phyloP scores from a whole-genome alignment of 92 coral and sea anemone species.

The Epizoanthus stellaris region DNA sequence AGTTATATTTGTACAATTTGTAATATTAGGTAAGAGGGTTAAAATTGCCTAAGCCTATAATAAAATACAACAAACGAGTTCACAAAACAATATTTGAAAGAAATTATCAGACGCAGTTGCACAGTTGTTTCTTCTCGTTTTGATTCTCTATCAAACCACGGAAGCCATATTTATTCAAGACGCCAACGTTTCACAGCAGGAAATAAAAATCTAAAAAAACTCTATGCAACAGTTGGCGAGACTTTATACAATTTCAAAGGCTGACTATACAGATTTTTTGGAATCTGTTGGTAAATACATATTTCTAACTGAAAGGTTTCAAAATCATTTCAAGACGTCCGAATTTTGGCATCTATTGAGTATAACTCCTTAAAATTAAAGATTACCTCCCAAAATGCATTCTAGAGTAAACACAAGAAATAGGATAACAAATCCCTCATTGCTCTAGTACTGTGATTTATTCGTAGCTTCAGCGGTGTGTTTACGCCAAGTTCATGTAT shows the following conservation, averaged over 20 bases:
- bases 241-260: slow-evolving; percentile 15
- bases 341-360: too few species aligned
- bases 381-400: too few species aligned
- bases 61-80: neutral
- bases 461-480: too few species aligned
- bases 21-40: slow-evolving; percentile 20
- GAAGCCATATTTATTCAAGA: neutral
- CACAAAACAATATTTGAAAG: neutral
- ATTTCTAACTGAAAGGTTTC: too few species aligned
- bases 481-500: too few species aligned
- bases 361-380: too few species aligned
- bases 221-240: slow-evolving; percentile 14
- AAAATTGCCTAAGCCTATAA: neutral
- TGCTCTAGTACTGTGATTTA: too few species aligned
- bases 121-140: too few species aligned
- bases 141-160: neutral
- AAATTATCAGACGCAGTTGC: neutral
- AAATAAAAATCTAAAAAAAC: slow-evolving; percentile 4
- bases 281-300: neutral
- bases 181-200: slow-evolving; percentile 39
- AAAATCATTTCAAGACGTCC: too few species aligned
- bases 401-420: too few species aligned
- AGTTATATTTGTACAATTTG: neutral
- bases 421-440: too few species aligned
- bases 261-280: slow-evolving; percentile 6